Conservation (phyloP, 2,797 vertebrate species). For the Enteromius unitaeniatus region DNA sequence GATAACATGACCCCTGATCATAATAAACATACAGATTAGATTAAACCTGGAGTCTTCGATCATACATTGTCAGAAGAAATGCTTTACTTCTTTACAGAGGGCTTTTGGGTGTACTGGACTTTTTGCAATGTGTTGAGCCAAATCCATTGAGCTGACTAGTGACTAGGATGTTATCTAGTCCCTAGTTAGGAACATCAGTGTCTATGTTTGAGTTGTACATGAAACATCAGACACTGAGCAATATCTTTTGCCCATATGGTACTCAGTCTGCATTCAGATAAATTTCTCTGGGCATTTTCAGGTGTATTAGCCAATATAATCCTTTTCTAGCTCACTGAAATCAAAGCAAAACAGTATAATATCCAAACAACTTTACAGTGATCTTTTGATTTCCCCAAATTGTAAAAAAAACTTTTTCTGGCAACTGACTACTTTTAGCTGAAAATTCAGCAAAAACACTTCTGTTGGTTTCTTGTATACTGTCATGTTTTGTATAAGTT, state of each 20-base stretch:
- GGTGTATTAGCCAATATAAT: slow-evolving; percentile 12
- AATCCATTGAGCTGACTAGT: neutral
- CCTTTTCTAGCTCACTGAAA: slow-evolving; percentile 12
- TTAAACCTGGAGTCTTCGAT: slow-evolving; percentile 23
- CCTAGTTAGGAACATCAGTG: neutral
- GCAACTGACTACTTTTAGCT: slow-evolving; percentile 36
- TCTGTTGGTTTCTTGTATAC: slow-evolving; percentile 23
- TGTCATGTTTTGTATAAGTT: slow-evolving; percentile 68
- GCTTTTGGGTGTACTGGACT: slow-evolving; percentile 16
- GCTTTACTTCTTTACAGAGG: slow-evolving; percentile 1
- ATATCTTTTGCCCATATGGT: neutral
- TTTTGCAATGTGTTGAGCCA: slow-evolving; percentile 4
- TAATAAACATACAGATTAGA: slow-evolving; percentile 25
- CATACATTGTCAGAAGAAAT: neutral
- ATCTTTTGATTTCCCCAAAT: neutral
- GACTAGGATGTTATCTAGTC: neutral
- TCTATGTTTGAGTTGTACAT: slow-evolving; percentile 10
- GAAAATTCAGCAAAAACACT: slow-evolving; percentile 32
- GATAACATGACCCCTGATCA: slow-evolving; percentile 58
- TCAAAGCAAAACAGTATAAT: neutral
- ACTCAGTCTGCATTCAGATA: neutral
- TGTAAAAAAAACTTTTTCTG: slow-evolving; percentile 1
- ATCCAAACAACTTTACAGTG: slow-evolving; percentile 14
- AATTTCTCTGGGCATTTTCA: neutral
- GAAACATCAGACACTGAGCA: slow-evolving; percentile 9